Evolutionary conservation across 2,113 vertebrate species (phyloP).

Genomic region (Mystacornis crossleyi): DNA sequence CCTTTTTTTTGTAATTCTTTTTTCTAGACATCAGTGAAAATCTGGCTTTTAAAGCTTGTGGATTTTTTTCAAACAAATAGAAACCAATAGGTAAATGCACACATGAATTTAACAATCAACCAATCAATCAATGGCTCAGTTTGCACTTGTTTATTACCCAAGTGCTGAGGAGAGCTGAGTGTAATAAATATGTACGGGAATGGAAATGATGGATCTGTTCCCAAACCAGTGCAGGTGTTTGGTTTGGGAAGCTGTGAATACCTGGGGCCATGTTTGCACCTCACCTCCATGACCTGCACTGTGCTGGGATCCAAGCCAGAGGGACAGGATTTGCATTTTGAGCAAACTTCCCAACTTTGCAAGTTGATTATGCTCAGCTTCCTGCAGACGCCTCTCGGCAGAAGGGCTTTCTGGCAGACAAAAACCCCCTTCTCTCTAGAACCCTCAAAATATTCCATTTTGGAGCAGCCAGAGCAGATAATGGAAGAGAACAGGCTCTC

Average conservation of each 20-base stretch:
- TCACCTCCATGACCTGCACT: background rate
- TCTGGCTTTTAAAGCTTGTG: background rate
- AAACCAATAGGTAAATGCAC: background rate
- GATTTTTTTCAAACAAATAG: background rate
- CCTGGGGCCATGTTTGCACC: background rate
- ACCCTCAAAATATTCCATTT: background rate
- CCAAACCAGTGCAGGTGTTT: background rate
- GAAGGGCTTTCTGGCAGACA: background rate
- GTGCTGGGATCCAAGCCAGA: background rate
- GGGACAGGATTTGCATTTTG: background rate
- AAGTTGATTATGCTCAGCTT: background rate
- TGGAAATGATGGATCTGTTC: background rate
- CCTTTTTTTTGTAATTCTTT: background rate
- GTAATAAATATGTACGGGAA: background rate
- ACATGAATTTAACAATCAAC: background rate
- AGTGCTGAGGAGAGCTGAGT: background rate
- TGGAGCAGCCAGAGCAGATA: slow-evolving; percentile 3
- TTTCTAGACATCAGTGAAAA: background rate
- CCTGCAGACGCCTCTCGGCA: background rate
- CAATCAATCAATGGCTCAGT: background rate
- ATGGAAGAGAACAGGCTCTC: slow-evolving; percentile 36
- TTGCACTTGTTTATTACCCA: background rate
- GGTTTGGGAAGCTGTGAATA: background rate
- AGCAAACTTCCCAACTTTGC: background rate
- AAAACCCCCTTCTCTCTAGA: background rate